These are phyloP conservation scores for Apostichopus californicus DNA, from an alignment of 35 echinoderm and acorn worm genomes.

Conservation along the genomic window DNA sequence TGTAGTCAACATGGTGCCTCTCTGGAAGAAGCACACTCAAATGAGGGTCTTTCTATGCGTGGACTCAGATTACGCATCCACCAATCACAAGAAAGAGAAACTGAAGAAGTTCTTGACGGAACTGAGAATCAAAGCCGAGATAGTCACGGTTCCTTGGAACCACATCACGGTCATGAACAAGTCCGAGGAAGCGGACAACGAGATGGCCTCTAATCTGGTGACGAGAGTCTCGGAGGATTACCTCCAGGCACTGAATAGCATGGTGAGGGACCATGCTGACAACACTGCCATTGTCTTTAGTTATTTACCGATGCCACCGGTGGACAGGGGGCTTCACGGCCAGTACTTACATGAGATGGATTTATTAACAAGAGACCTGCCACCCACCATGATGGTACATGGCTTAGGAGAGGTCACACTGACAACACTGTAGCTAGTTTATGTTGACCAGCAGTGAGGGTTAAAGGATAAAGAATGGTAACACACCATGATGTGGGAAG, in stretches of 20 bases:
- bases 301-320: slow-evolving; percentile 85
- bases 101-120: slow-evolving; percentile 75
- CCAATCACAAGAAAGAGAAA: slow-evolving; percentile 69
- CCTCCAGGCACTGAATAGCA: slow-evolving; percentile 69
- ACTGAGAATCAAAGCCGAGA: slow-evolving; percentile 85
- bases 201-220: slow-evolving; percentile 33
- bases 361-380: slow-evolving; percentile 71
- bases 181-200: slow-evolving; percentile 2
- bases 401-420: slow-evolving; percentile 82
- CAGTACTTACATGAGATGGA: slow-evolving; percentile 78
- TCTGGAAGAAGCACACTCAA: slow-evolving; percentile 72
- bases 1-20: slow-evolving; percentile 88
- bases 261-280: slow-evolving; percentile 65
- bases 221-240: slow-evolving; percentile 74
- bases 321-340: slow-evolving; percentile 60
- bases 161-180: slow-evolving; percentile 64
- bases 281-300: slow-evolving; percentile 78
- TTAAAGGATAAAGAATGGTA: background rate
- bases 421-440: slow-evolving; percentile 55
- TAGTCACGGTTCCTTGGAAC: slow-evolving; percentile 76
- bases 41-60: slow-evolving; percentile 90
- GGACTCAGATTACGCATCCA: slow-evolving; percentile 61
- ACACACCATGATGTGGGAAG: background rate
- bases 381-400: slow-evolving; percentile 92
- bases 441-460: background rate